Evolutionary conservation across 2,113 vertebrate species (phyloP).

Genomic region (Pygoscelis adeliae): DNA sequence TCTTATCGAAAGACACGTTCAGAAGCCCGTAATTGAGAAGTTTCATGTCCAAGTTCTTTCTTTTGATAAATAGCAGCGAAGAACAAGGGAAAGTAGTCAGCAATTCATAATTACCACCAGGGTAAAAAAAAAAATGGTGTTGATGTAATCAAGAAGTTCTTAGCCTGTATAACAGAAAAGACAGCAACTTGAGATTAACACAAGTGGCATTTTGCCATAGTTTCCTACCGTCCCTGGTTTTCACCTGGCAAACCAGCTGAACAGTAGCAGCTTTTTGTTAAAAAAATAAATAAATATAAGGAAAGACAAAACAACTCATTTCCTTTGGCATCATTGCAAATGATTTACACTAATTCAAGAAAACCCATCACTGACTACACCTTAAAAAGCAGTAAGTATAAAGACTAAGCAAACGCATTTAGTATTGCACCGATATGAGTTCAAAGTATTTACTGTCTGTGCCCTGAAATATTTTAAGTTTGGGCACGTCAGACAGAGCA

Average conservation of each 20-base stretch:
- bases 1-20: not conserved
- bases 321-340: constrained; percentile 82
- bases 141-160: constrained; percentile 27
- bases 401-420: constrained; percentile 56
- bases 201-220: constrained; percentile 23
- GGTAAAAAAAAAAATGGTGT: constrained; percentile 8
- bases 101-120: constrained; percentile 57
- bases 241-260: constrained; percentile 38
- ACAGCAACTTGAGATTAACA: constrained; percentile 50
- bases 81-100: constrained; percentile 57
- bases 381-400: constrained; percentile 48
- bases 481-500: not conserved
- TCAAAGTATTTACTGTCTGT: constrained; percentile 29
- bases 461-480: constrained; percentile 10
- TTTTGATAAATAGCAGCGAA: constrained; percentile 61
- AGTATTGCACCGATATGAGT: constrained; percentile 67
- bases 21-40: not conserved
- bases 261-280: constrained; percentile 39
- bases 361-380: constrained; percentile 54
- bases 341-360: constrained; percentile 66
- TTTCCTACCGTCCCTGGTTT: constrained; percentile 23
- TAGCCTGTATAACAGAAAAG: constrained; percentile 42
- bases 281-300: constrained; percentile 65
- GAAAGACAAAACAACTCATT: constrained; percentile 65
- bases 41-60: not conserved